Conservation (phyloP, 1,140 invertebrate species). For the Lamellibrachia luymesi region DNA sequence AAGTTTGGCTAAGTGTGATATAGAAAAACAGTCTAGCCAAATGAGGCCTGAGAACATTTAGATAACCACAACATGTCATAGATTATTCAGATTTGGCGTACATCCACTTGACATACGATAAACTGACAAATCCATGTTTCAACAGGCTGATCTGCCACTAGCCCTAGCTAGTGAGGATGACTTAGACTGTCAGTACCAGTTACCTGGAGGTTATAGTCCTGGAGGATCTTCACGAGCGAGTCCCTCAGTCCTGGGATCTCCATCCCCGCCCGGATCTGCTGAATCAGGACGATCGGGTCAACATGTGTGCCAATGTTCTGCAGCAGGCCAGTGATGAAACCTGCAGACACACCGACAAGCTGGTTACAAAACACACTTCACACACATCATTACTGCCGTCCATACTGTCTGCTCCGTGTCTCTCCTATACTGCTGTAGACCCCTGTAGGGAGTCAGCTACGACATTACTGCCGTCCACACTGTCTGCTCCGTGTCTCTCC, state of each 20-base stretch:
- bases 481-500: too few species aligned
- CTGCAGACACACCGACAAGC: slow-evolving; percentile 49
- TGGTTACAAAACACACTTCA: too few species aligned
- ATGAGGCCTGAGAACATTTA: too few species aligned
- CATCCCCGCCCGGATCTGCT: slow-evolving; percentile 78
- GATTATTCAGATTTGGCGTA: neutral
- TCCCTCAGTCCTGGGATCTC: slow-evolving; percentile 86
- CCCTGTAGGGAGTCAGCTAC: too few species aligned
- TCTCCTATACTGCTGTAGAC: too few species aligned
- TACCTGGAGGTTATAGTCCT: slow-evolving; percentile 89
- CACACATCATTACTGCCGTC: too few species aligned
- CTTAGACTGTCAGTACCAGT: neutral
- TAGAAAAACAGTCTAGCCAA: too few species aligned
- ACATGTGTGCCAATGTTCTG: slow-evolving; percentile 85
- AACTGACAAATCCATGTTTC: neutral
- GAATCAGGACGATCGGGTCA: slow-evolving; percentile 83
- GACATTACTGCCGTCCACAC: too few species aligned
- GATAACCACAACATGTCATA: neutral
- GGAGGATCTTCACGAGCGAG: slow-evolving; percentile 91
- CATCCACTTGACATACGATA: neutral
- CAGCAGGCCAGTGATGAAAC: slow-evolving; percentile 74
- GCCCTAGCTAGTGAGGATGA: neutral
- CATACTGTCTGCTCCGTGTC: too few species aligned
- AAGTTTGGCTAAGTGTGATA: too few species aligned
- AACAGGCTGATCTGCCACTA: too few species aligned